Evolutionary conservation across 2,113 vertebrate genomes (phyloP), one percentile per base, ranked within the genome.

Genomic region (Hydropotes inermis): DNA sequence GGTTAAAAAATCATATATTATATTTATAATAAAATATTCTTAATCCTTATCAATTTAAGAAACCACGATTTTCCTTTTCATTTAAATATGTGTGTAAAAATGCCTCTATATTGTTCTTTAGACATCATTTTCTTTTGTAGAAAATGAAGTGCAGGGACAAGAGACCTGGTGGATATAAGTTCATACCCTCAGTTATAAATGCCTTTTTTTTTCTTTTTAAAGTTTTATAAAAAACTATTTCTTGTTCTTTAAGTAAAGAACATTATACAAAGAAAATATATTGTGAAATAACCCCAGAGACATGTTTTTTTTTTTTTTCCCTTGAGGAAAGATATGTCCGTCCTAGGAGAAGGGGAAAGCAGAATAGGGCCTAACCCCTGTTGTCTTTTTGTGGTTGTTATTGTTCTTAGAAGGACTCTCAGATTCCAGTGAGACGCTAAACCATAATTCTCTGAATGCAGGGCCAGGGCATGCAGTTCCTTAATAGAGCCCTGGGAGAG

Each of bases 231-330:
- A 99, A 99, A 99, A 99, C 98, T 99, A 99, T 98, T 99, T 99
- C 98, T 99, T 98, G 97, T 98, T 99, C 99, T 98, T 99, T 99
- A 99, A 99, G 99, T 98, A 99, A 99, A 99, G 99, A 99, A 99
- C 99, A 98, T 99, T 98, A 98, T 99, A 99, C 99, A 99, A 99
- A 99, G 99, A 99, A 99, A 99, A 99, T 99, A 99, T 99, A 99
- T 98, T 99, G 98, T 98, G 99, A 99, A 99, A 99, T 98, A 99
- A 98, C 98, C 99, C 98, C 98, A 98, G 98, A 98, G 98, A 98
- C 98, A 91, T 98, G 93, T 95, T 91, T n/a, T 16, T 74, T 50
- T 55, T 93, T 90, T 91, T 90, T 94, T 57, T 97, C 98, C 98
- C 98, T 98, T 98, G 98, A 98, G 98, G 97, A 98, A 98, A 99